Base-by-base conservation (phyloP, 2,797 vertebrate species). In the Masticophis lateralis region DNA sequence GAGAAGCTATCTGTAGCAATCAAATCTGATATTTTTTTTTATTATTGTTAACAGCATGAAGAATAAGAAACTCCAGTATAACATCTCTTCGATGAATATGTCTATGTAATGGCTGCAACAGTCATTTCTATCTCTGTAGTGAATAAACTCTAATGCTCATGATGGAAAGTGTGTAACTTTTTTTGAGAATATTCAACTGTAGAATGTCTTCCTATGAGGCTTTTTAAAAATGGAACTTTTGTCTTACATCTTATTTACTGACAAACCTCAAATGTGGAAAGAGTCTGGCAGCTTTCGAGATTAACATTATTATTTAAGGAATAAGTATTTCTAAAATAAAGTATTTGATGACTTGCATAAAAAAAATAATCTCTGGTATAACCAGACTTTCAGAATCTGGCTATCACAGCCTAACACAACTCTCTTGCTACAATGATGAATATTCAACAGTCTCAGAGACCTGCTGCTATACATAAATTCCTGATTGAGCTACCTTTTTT, bases 91-190 rank as follows among this genome's bases (percentile, higher is more conserved):
- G 55, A 43, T 9, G 28, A 2, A 60, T 18, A 25, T 53, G 1
- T 51, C 27, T 1, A 37, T 74, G 90, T 14, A 57, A 91, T 0
- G 95, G 96, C 95, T 96, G 97, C 95, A 97, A 96, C 94, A 97
- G 96, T 5, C 96, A 14, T 92, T 18, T 43, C 22, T 88, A 88
- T 94, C 94, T 95, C 90, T 32, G 66, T 93, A 32, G 25, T 0
- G 1, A 97, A 97, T 97, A 97, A 97, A 91, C 96, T 0, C 0
- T 43, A 91, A 37, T 4, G 66, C 66, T 86, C 8, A 53, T 60
- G 92, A 86, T 43, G 20, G 55, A 47, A 5, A 4, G 10, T 69
- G 94, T 95, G 22, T 0, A 0, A 16, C 10, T 86, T 89, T 51
- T 96, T 61, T 88, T 91, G 87, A 57, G 37, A 83, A 25, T 74